These are phyloP conservation scores for Sapajus apella DNA, from an alignment of 2,113 vertebrate genomes.

Conservation along the genomic window DNA sequence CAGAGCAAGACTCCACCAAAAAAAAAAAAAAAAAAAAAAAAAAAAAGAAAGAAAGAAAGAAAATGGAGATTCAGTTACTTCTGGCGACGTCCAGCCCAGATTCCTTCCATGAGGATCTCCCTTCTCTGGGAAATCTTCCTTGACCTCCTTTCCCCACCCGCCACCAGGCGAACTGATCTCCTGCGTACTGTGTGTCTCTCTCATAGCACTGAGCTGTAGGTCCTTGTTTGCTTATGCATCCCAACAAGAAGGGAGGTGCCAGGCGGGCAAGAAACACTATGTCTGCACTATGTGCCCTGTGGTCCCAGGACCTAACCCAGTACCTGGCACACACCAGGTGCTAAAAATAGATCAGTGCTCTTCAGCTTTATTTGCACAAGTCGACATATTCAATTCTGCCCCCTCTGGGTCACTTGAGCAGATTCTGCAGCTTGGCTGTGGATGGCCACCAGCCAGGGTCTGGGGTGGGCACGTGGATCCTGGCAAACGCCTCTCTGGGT, in stretches of 20 bases:
- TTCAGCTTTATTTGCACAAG: background rate
- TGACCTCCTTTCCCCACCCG: background rate
- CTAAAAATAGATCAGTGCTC: background rate
- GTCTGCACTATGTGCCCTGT: background rate
- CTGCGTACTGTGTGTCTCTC: too few relatives aligned
- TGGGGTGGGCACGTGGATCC: background rate
- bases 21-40: too few relatives aligned
- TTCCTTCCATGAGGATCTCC: background rate
- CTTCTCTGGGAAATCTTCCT: too few relatives aligned
- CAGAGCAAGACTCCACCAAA: too few relatives aligned
- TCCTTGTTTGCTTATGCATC: background rate
- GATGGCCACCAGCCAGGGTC: background rate
- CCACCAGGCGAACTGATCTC: background rate
- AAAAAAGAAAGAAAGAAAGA: background rate
- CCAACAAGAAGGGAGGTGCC: background rate
- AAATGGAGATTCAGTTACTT: background rate
- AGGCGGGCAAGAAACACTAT: background rate
- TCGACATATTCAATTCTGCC: background rate
- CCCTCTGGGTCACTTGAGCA: background rate
- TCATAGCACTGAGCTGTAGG: background rate
- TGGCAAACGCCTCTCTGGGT: too few relatives aligned
- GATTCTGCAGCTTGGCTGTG: background rate
- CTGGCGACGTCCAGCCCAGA: background rate
- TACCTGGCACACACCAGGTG: background rate
- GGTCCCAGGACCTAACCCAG: background rate